These are phyloP conservation scores for Terrapene triunguis DNA, from an alignment of 2,113 vertebrate genomes.

Conservation along the genomic window DNA sequence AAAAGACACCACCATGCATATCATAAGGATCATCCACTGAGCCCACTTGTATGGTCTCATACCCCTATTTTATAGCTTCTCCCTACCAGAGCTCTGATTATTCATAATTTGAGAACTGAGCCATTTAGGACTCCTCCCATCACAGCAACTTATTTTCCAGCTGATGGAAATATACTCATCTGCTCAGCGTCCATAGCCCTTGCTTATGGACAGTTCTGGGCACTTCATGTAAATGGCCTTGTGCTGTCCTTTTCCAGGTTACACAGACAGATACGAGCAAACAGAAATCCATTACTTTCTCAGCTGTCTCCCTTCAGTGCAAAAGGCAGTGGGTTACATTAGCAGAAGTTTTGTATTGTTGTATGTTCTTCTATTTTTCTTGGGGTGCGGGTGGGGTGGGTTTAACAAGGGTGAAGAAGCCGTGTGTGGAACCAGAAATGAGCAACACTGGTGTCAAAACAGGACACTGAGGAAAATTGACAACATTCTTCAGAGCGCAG, in stretches of 20 bases:
- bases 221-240: not conserved
- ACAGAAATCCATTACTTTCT: not conserved
- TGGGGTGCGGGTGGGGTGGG: not conserved
- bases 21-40: not conserved
- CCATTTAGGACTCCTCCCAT: not conserved
- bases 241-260: not conserved
- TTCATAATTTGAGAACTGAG: no score
- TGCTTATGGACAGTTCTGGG: not conserved
- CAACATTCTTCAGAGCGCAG: not conserved
- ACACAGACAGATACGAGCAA: not conserved
- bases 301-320: not conserved
- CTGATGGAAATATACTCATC: not conserved
- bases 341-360: not conserved
- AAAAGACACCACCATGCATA: not conserved
- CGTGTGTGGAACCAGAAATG: not conserved
- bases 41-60: not conserved
- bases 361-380: not conserved
- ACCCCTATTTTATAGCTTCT: not conserved
- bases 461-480: no score
- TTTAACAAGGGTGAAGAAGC: not conserved
- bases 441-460: no score
- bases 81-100: not conserved
- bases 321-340: not conserved
- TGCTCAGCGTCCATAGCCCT: not conserved
- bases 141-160: not conserved